Evolutionary conservation across 2,888 invertebrate species (phyloP).

Genomic region (Trichogramma dendrolimi): DNA sequence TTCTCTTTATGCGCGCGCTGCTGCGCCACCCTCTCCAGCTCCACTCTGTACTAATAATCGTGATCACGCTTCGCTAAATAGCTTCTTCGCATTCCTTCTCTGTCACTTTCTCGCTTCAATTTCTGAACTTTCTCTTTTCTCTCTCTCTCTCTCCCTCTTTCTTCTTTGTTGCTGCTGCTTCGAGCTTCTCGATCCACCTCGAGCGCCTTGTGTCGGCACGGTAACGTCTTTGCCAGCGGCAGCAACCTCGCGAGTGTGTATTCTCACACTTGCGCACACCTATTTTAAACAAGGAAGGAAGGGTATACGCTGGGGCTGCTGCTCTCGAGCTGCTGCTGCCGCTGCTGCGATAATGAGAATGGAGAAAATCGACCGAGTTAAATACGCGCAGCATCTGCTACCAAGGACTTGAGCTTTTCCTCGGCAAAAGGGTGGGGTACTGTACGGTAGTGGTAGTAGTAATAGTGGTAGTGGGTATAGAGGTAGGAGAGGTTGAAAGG

Average conservation of each 20-base stretch:
- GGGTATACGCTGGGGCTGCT: conserved; percentile 40
- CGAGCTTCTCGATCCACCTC: conserved; percentile 29
- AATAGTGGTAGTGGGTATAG: too few relatives aligned
- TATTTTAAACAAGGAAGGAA: too few relatives aligned
- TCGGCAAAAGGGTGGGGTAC: too few relatives aligned
- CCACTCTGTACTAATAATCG: not conserved
- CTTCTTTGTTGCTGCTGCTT: conserved; percentile 35
- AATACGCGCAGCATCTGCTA: conserved; percentile 20
- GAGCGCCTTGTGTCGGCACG: too few relatives aligned
- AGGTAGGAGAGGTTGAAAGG: not conserved
- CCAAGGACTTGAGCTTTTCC: too few relatives aligned
- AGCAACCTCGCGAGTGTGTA: too few relatives aligned
- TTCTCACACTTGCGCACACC: too few relatives aligned
- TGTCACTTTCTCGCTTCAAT: not conserved
- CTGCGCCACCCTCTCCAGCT: too few relatives aligned
- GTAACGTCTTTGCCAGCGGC: too few relatives aligned
- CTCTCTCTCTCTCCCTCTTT: conserved; percentile 24
- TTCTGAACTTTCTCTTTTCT: not conserved
- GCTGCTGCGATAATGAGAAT: conserved; percentile 50
- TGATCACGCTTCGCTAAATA: not conserved
- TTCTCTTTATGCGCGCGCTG: too few relatives aligned
- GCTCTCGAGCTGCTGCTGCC: conserved; percentile 16
- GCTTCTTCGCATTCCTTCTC: not conserved
- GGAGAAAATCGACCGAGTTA: conserved; percentile 31
- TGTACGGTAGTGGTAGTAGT: too few relatives aligned